These are phyloP conservation scores for Julus scanicus DNA, from an alignment of 2,888 invertebrate species.

Conservation along the genomic window DNA sequence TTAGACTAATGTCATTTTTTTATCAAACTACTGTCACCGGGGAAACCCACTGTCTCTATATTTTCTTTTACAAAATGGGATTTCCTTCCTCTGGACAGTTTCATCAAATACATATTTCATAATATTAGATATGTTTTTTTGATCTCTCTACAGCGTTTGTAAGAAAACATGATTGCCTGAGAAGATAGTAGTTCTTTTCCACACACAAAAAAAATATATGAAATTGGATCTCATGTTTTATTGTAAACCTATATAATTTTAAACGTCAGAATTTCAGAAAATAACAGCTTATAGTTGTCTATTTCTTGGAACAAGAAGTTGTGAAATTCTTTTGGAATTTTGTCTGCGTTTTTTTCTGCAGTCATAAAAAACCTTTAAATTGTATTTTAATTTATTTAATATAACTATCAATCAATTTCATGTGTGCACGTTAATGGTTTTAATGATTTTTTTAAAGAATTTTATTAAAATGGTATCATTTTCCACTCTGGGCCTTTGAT, in stretches of 20 bases:
- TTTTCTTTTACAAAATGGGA: neutral
- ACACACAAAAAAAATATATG: neutral
- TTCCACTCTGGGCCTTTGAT: too few species aligned
- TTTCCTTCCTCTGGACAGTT: neutral
- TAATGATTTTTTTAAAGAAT: too few species aligned
- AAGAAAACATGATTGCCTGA: conserved; percentile 12
- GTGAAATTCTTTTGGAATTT: neutral
- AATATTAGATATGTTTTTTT: neutral
- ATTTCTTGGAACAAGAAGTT: neutral
- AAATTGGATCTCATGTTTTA: conserved; percentile 9
- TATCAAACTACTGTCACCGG: neutral
- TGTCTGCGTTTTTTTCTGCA: neutral
- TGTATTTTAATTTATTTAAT: neutral
- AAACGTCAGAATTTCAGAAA: neutral
- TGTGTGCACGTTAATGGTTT: too few species aligned
- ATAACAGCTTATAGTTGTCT: neutral
- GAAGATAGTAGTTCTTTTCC: neutral
- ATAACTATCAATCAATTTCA: too few species aligned
- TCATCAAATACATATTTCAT: conserved; percentile 31
- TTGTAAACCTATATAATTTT: neutral
- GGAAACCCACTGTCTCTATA: neutral
- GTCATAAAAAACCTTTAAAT: neutral
- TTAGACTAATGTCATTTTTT: neutral
- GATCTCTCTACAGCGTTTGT: neutral
- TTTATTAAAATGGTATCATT: too few species aligned